A percentile compares a stretch with the other conserved stretches of the same genome.
phyloP scores from a whole-genome alignment of 2,113 vertebrate genomes.

The Leucoraja erinaceus region DNA sequence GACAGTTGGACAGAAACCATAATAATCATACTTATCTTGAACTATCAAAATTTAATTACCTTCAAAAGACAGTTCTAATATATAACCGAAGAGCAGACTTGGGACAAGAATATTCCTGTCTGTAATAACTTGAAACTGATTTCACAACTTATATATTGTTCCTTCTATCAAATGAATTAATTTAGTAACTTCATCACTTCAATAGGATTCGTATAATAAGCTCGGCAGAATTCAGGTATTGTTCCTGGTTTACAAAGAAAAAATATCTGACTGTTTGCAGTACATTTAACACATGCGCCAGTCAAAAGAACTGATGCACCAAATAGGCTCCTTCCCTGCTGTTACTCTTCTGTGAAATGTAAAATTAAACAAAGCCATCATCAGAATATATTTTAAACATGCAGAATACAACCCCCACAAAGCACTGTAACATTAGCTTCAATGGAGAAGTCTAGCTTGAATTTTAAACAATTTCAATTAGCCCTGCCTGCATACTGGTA shows the following conservation, averaged over 20 bases:
- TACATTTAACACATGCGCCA: neutral
- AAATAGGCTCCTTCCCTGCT: no score
- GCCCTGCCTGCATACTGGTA: conserved; percentile 43
- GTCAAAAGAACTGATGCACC: no score
- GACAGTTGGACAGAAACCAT: conserved; percentile 42
- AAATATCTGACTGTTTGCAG: conserved; percentile 29
- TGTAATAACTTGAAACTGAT: conserved; percentile 51
- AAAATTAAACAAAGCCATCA: neutral
- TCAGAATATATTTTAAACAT: neutral
- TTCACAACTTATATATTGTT: conserved; percentile 49
- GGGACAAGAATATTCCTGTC: conserved; percentile 55
- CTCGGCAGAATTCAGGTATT: conserved; percentile 44
- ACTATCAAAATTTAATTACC: conserved; percentile 46
- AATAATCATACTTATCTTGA: conserved; percentile 43
- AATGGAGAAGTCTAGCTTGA: conserved; percentile 38
- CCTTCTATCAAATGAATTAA: conserved; percentile 53
- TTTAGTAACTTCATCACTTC: conserved; percentile 57
- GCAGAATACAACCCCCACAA: neutral
- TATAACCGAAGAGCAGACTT: conserved; percentile 54
- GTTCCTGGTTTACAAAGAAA: conserved; percentile 46
- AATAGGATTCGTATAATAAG: conserved; percentile 52
- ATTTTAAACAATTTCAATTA: conserved; percentile 50
- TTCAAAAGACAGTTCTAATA: conserved; percentile 51
- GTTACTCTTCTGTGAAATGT: no score
- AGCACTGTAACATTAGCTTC: neutral